Evolutionary conservation across 2,888 invertebrate genomes (phyloP), one percentile per base, ranked within the genome.

Genomic region (Lypha dubia): DNA sequence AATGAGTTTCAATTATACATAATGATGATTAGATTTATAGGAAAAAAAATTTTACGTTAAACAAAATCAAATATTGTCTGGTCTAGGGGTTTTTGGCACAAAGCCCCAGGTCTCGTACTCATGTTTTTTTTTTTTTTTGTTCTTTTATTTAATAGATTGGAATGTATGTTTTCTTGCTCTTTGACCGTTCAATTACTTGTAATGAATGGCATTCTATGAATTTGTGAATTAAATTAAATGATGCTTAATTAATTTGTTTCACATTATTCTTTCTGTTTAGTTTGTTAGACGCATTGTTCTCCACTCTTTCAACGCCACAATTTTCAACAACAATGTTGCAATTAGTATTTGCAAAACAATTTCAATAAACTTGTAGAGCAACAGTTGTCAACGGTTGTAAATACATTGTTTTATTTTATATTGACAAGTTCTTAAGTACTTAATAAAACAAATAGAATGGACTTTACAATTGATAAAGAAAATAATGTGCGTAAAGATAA

Each of bases 201-300:
- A 35, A 41, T 79, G 49, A 67, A 41, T 79, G 49, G 60, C 65
- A 28, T 80, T 58, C n/a, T 56, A 41, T 58, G 17, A 80, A 73
- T 73, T 60, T 67, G 38, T 51, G 58, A 41, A 38, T 28, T 67
- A 60, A 62, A 49, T 65, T 60, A 51, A 73, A 58, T 58, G 79
- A 41, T 60, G 56, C 20, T 51, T 51, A 56, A 80, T 73, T 73
- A 58, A 73, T 67, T 56, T 63, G 24, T 20, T 53, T 28, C 11
- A 62, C 53, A 28, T 62, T 46, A 1, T 8, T 46, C 11, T 32
- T 44, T 28, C 8, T 15, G 8, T 63, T 70, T 15, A 9, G 28
- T 41, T n/a, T 35, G n/a, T 13, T 51, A n/a, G 32, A 22, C 60
- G 35, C 20, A 11, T n/a, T 17, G 44, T 17, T 22, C 41, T 35